Base-by-base conservation (phyloP, 1,140 invertebrate genomes). In the Caenorhabditis latens region DNA sequence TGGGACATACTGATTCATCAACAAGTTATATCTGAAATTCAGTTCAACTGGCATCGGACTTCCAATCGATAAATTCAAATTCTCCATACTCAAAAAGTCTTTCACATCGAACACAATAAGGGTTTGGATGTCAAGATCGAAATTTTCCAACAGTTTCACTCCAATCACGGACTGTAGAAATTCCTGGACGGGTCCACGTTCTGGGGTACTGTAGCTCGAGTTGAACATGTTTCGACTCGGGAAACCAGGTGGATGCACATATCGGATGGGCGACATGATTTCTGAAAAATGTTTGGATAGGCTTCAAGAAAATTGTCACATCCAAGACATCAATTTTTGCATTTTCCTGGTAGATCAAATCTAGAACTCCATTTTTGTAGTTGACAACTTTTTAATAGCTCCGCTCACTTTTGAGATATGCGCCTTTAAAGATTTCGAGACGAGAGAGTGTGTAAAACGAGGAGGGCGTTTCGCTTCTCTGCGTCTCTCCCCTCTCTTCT, bases 1-100 rank as follows among this genome's bases (percentile, higher is more conserved):
- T n/a, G 11, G n/a, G 5, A 46, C 67, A 46, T 24, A 75, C 67
- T 75, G 9, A n/a, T 75, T 75, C 16, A 19, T 75, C 67, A 75
- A 75, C n/a, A 75, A n/a, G 13, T 75, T 46, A 48, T 46, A 75
- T 75, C 42, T 75, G 67, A 75, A 75, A 48, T 75, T 46, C 42
- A 75, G 42, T 16, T 75, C 67, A 9, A 75, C 16, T 43, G 67
- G 67, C 67, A 75, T 75, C 19, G 67, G 67, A 46, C 46, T 75
- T 46, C 67, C 67, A 75, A 75, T 9, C 7, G n/a, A 75, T 75
- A 16, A 42, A 75, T 75, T 75, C 42, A 75, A 75, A 46, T 75
- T 19, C 5, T 75, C 19, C 67, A 75, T 43, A 19, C 19, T 75
- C 42, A 46, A 48, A 75, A 75, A 75, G 8, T 16, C 14, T 6